Base-by-base conservation (phyloP, 1,140 invertebrate species). In the Drosophila grimshawi region DNA sequence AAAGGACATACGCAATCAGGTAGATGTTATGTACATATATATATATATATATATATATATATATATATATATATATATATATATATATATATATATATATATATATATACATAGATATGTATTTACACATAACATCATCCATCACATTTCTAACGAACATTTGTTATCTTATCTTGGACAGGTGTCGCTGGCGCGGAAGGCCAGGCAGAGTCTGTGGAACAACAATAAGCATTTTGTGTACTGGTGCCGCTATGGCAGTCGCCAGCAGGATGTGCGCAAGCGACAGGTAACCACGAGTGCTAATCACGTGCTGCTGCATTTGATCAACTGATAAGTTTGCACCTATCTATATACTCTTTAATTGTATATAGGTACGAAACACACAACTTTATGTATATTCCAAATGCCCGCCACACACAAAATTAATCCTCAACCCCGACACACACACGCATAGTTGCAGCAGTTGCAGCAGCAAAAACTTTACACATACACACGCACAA, bases 201-300 rank as follows among this genome's bases (percentile, higher is more conserved):
- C 92, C 53, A 91, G 82, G 53, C 88, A 92, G 60, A 91, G 85
- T 81, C 68, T 92, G 19, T 95, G 95, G 94, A 94, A 95, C 85
- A 95, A 95, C 92, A 94, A 94, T 60, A 93, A 95, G 90, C 95
- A 95, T 92, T 95, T 95, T 92, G 94, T 94, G 53, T 95, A 95
- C 88, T 95, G 94, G 94, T 95, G 94, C 92, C 93, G 95, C 51
- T 95, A 95, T 71, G 94, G 94, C 52, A 94, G 94, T 91, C 94
- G 94, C 59, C 94, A 94, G 81, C 94, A 94, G 83, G 94, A 95
- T 90, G 93, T 94, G 90, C 93, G 94, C 71, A 94, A 94, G 92
- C 93, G 94, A 94, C 94, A 95, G 93, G 95, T 95, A 94, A 89
- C 85, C 30, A 90, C 85, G 75, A 89, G 85, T 81, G 85, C 85